Percentiles rank a stretch among this genome's conserved stretches.
These are phyloP conservation scores for Napeogenes sylphis DNA, from an alignment of 2,888 invertebrate species.

Conservation along the genomic window DNA sequence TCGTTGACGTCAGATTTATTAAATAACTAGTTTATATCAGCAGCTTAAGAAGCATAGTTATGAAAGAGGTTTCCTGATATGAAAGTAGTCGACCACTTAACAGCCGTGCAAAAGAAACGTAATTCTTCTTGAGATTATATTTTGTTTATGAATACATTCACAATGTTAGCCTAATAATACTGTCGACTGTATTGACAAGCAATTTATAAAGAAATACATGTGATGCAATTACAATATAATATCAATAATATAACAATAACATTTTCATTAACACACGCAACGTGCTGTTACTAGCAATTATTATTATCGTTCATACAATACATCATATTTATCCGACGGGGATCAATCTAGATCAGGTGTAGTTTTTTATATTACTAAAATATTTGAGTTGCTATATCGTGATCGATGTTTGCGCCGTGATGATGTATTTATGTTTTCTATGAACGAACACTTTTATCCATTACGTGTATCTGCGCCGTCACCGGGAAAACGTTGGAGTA, in stretches of 20 bases:
- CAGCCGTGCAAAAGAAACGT: too few relatives aligned
- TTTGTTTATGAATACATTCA: too few relatives aligned
- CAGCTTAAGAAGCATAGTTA: not conserved
- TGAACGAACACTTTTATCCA: conserved; percentile 35
- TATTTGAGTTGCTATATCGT: conserved; percentile 33
- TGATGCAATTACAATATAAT: too few relatives aligned
- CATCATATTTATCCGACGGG: conserved; percentile 30
- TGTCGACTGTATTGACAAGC: too few relatives aligned
- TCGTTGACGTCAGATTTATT: not conserved
- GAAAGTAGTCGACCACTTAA: not conserved
- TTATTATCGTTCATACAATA: conserved; percentile 29
- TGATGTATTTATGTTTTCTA: conserved; percentile 35
- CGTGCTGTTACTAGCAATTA: conserved; percentile 22
- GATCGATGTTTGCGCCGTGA: conserved; percentile 32
- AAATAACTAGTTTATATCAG: not conserved
- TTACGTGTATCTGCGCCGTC: conserved; percentile 18
- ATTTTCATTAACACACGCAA: not conserved
- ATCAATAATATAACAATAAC: not conserved
- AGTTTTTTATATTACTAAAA: conserved; percentile 34
- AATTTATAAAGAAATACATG: too few relatives aligned
- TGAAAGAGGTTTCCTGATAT: not conserved
- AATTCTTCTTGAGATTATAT: too few relatives aligned
- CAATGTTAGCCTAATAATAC: too few relatives aligned
- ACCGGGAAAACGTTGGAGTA: not conserved
- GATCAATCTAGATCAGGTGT: conserved; percentile 35